Evolutionary conservation across 2,797 vertebrate genomes (phyloP), one percentile per base, ranked within the genome.

Genomic region (Rhadinocentrus ornatus): DNA sequence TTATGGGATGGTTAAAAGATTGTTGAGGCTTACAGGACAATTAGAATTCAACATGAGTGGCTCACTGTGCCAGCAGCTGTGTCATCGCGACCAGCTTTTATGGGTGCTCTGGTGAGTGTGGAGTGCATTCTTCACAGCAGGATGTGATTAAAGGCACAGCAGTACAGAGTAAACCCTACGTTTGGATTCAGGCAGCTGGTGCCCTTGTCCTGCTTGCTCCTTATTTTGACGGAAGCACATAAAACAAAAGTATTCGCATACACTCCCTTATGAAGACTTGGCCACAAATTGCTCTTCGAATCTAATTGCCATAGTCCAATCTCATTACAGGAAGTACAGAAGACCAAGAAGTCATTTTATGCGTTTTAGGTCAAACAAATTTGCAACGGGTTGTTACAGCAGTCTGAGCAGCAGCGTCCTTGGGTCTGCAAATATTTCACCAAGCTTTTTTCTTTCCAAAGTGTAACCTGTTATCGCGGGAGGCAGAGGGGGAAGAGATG

Each of bases 351-450:
- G 68, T 69, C 65, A 61, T 60, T 57, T 34, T 61, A 13, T 56
- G 56, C 39, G 56, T 85, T 86, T 85, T 66, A 67, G 86, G 73
- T 68, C 76, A 81, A 81, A 84, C 85, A 85, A 67, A 85, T 91
- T 89, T 86, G 69, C 81, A 90, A 73, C 72, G 72, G 53, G 77
- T 86, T 75, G 80, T 87, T 91, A 81, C 84, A 87, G 62, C 69
- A 52, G 77, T 87, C 84, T 85, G 86, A 73, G 83, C 59, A 86
- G 77, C 59, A 85, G 77, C 41, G 1, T 81, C 62, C 71, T 71
- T 58, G 74, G 71, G 77, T 75, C 60, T 58, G 66, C 63, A 79
- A 77, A 82, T 57, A 76, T 74, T 58, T 69, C 71, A 12, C 32
- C 44, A 24, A 44, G 63, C 56, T 73, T 79, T 82, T 69, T 75